Evolutionary conservation across 2,797 vertebrate species (phyloP), one percentile per base, ranked within the genome.

Genomic region (Cetoscarus ocellatus): DNA sequence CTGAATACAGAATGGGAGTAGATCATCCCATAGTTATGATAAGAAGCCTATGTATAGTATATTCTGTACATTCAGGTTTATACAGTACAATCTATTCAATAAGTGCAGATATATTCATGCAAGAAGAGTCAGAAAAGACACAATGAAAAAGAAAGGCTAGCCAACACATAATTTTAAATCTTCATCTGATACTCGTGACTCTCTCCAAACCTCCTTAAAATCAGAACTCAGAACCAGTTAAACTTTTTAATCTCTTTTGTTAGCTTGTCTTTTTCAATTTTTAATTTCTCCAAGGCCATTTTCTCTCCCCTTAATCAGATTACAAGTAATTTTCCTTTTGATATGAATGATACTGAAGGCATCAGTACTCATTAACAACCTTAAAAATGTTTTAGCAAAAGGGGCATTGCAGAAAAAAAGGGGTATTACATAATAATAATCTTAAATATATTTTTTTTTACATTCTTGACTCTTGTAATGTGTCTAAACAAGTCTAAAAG

Each of bases 21-120:
- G 61, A 84, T 88, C 80, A 82, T 93, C 93, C 91, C 91, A 88
- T 91, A 84, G 83, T 91, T 86, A 94, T 91, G 88, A 93, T 93
- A 90, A 92, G 90, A 92, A 91, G 87, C 88, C 88, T 92, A 91
- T 95, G 88, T 94, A 92, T 92, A 90, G 77, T 91, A 88, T 93
- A 90, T 70, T 95, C 95, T 96, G 88, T 95, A 96, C 95, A 96
- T 92, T 94, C 90, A 93, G 91, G 77, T 95, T 94, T 94, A 92
- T 95, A 95, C 93, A 96, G 90, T 93, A 93, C 92, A 94, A 92
- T 92, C 91, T 90, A 95, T 91, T 92, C 80, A 93, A 78, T 93
- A 95, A 92, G 90, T 93, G 93, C 93, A 92, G 91, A 92, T 91
- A 93, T 93, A 94, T 86, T 90, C 95, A 94, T 95, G 95, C 95